Base-by-base conservation (phyloP, 2,888 invertebrate genomes). In the Odontocolon sp. region DNA sequence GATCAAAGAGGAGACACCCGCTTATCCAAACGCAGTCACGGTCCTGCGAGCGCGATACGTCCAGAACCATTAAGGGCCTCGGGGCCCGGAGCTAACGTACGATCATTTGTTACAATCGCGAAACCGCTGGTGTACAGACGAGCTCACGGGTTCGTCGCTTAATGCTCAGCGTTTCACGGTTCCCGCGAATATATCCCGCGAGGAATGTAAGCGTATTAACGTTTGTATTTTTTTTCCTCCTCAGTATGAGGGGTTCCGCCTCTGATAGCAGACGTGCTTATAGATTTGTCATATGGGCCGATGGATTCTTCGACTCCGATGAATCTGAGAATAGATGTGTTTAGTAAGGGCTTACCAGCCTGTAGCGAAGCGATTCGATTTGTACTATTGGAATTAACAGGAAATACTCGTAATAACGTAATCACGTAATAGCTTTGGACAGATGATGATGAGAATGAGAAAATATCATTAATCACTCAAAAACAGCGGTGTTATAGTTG, bases 41-140 rank as follows among this genome's bases (percentile, higher is more conserved):
- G 74, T 74, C 31, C 56, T 56, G 68, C 69, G 68, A 75, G 56
- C 80, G 59, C 71, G 75, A 78, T 74, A 78, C 78, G 71, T 73
- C 64, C 71, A 66, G 54, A 61, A 79, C 74, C 79, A 80, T 79
- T 77, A 80, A 70, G 45, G 63, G 45, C 36, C 57, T 33, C 57
- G 16, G 38, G 42, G 59, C 21, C 54, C 80, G 78, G 33, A 26
- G 42, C 47, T 47, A 82, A 56, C 57, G 75, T 61, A 74, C 47
- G 84, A 89, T 89, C 89, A 90, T 90, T 89, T 89, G 87, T 89
- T 87, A 88, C 84, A 81, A 85, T 85, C 83, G 72, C 69, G 70
- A 75, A 72, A 59, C 67, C 73, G 68, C 74, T 66, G 67, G 77
- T 66, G 66, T 69, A 47, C 59, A 68, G 45, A 56, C 50, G 33